phyloP scores from a whole-genome alignment of 1,140 invertebrate genomes.

The Conus betulinus region DNA sequence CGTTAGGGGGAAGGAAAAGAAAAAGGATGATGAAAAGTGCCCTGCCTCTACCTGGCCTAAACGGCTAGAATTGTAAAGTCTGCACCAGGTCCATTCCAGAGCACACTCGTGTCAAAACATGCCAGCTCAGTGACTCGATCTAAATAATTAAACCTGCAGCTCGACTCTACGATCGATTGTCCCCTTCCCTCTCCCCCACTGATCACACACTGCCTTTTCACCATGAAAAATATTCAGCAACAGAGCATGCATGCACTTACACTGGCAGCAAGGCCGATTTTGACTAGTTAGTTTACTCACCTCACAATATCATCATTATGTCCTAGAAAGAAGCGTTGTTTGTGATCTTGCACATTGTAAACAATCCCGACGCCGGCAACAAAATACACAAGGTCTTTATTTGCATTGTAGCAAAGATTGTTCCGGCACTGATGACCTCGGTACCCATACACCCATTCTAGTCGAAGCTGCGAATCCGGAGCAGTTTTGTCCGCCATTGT shows the following conservation, averaged over 20 bases:
- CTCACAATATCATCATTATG: slow-evolving; percentile 76
- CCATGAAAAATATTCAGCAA: too few relatives aligned
- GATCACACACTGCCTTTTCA: too few relatives aligned
- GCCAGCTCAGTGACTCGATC: too few relatives aligned
- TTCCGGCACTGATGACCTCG: slow-evolving; percentile 75
- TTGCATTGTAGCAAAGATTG: slow-evolving; percentile 72
- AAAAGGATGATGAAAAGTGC: too few relatives aligned
- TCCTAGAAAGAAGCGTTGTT: slow-evolving; percentile 74
- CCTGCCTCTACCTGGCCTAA: too few relatives aligned
- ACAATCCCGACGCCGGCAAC: slow-evolving; percentile 76
- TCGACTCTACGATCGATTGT: too few relatives aligned
- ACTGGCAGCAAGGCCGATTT: not conserved
- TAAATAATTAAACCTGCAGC: too few relatives aligned
- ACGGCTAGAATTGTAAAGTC: too few relatives aligned
- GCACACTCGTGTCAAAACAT: too few relatives aligned
- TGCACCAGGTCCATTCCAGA: too few relatives aligned
- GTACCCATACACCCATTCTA: slow-evolving; percentile 77
- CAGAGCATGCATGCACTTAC: not conserved
- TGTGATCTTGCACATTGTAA: slow-evolving; percentile 70
- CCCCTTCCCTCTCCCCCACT: too few relatives aligned
- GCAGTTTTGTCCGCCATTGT: slow-evolving; percentile 70
- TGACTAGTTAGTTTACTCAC: slow-evolving; percentile 48
- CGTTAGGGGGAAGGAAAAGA: too few relatives aligned
- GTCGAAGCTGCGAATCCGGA: slow-evolving; percentile 67
- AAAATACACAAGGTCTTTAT: slow-evolving; percentile 75